phyloP scores from a whole-genome alignment of 2,797 vertebrate genomes.

The Melanotaenia nigrans region DNA sequence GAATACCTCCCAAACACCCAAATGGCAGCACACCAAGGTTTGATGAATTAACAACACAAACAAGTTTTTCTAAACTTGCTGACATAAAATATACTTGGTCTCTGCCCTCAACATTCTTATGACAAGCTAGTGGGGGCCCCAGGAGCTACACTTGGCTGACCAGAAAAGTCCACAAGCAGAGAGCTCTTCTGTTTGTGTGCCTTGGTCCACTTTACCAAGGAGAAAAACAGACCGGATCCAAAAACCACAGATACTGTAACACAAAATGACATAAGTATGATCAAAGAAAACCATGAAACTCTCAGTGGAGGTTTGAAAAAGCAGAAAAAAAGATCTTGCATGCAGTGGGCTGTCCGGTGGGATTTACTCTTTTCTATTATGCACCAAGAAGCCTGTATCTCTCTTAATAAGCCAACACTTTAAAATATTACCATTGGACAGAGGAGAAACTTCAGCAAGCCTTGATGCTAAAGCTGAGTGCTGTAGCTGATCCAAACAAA shows the following conservation, averaged over 20 bases:
- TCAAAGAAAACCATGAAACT: constrained; percentile 56
- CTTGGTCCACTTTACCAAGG: constrained; percentile 31
- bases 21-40: constrained; percentile 61
- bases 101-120: constrained; percentile 54
- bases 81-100: constrained; percentile 71
- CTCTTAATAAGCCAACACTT: constrained; percentile 28
- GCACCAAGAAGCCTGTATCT: constrained; percentile 32
- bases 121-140: constrained; percentile 32
- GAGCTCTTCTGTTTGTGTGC: constrained; percentile 56
- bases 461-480: constrained; percentile 13
- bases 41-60: constrained; percentile 77
- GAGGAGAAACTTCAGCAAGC: constrained; percentile 33
- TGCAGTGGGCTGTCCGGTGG: constrained; percentile 22
- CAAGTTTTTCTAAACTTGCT: constrained; percentile 70
- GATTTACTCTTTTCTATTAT: constrained; percentile 46
- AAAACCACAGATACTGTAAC: constrained; percentile 46
- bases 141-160: constrained; percentile 25
- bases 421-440: constrained; percentile 31
- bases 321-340: constrained; percentile 36
- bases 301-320: constrained; percentile 9
- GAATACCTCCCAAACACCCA: constrained; percentile 68
- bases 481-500: constrained; percentile 60
- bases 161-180: constrained; percentile 40
- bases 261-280: constrained; percentile 57
- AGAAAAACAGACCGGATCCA: constrained; percentile 34